Percentiles rank a stretch among this genome's conserved stretches.
These are phyloP conservation scores for Oceanodroma leucorhoa DNA, from an alignment of 2,797 vertebrate genomes.

Conservation along the genomic window DNA sequence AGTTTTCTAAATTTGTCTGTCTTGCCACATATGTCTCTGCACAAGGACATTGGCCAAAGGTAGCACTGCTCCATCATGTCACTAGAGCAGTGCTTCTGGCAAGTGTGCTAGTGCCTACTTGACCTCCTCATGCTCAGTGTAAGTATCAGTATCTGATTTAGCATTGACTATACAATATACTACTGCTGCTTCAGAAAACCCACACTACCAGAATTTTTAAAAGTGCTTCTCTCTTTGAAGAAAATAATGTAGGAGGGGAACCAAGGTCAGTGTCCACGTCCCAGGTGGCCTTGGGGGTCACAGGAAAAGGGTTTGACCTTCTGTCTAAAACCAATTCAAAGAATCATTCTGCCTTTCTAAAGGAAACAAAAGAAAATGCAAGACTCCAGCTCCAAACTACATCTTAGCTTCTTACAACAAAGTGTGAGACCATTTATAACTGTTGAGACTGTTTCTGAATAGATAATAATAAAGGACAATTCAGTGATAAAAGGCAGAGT, in stretches of 20 bases:
- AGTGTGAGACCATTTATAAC: not conserved
- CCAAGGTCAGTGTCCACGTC: not conserved
- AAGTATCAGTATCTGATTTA: not conserved
- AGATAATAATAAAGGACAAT: not conserved
- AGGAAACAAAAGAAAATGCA: not conserved
- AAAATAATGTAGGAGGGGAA: not conserved
- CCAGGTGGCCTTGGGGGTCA: not conserved
- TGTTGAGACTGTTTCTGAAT: not conserved
- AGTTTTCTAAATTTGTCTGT: not conserved
- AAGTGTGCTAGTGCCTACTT: not conserved
- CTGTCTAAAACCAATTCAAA: not conserved
- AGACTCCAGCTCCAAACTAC: not conserved
- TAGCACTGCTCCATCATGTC: accelerated
- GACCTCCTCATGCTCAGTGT: not conserved
- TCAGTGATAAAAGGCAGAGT: not conserved
- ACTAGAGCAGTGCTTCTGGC: not conserved
- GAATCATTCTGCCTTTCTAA: not conserved
- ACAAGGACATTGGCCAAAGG: not conserved
- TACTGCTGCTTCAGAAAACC: not conserved
- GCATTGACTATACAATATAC: not conserved
- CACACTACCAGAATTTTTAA: not conserved
- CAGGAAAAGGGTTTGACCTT: not conserved
- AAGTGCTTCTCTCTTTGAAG: not conserved
- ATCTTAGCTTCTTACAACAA: not conserved
- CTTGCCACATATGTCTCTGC: not conserved